Percentiles rank a stretch among this genome's conserved stretches.
Conservation (phyloP, 2,797 vertebrate genomes). For the Stomatorhinus walkeri region DNA sequence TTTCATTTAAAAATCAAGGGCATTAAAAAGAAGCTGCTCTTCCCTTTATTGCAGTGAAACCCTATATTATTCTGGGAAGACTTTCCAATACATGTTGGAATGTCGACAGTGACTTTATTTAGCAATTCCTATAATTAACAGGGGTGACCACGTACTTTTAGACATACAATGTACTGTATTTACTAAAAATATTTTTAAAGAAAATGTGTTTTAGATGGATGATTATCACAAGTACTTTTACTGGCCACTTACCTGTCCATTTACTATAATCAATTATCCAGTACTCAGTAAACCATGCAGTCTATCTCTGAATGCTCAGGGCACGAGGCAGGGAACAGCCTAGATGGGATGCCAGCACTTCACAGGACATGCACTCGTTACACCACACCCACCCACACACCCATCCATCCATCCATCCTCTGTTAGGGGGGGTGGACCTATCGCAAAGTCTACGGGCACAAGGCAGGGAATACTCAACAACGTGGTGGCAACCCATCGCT, state of each 20-base stretch:
- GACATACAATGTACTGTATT: background rate
- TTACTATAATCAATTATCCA: background rate
- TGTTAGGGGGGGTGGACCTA: background rate
- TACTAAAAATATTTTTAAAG: background rate
- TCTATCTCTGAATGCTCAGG: background rate
- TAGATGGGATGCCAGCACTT: background rate
- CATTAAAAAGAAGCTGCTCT: background rate
- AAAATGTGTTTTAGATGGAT: background rate
- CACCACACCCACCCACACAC: background rate
- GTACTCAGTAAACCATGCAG: background rate
- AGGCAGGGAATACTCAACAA: background rate
- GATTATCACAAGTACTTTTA: background rate
- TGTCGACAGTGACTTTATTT: background rate
- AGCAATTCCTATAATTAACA: background rate
- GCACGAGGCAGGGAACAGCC: background rate
- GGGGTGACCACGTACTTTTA: background rate
- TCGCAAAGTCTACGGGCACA: background rate
- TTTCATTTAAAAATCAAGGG: background rate
- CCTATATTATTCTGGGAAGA: background rate
- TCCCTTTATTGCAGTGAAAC: background rate
- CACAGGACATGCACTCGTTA: background rate
- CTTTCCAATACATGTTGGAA: background rate
- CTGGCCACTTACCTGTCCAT: background rate
- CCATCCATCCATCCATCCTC: background rate
- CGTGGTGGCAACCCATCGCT: background rate